Percentiles rank a stretch among this genome's conserved stretches.
phyloP scores from a whole-genome alignment of 2,797 vertebrate species.

The Darevskia mixta region DNA sequence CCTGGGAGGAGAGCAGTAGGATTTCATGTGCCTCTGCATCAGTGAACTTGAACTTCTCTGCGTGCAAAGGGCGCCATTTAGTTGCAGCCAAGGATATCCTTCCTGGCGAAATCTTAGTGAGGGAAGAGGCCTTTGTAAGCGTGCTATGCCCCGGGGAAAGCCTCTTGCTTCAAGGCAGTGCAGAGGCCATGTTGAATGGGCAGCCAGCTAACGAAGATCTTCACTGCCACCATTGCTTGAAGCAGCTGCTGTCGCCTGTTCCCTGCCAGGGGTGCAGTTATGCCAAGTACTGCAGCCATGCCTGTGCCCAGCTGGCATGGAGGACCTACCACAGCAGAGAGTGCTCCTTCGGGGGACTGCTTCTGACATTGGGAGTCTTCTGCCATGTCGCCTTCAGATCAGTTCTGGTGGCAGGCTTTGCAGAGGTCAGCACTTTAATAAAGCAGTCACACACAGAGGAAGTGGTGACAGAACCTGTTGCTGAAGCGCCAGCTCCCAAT shows the following conservation, averaged over 20 bases:
- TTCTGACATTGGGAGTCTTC: constrained; percentile 86
- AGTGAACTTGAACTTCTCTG: constrained; percentile 77
- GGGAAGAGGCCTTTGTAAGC: constrained; percentile 88
- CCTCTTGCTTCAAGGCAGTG: background rate
- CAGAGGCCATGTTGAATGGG: constrained; percentile 56
- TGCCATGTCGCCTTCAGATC: constrained; percentile 89
- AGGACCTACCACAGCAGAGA: constrained; percentile 87
- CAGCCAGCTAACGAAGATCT: constrained; percentile 74
- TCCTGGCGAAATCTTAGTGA: constrained; percentile 86
- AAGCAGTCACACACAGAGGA: constrained; percentile 12
- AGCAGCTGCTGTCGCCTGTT: constrained; percentile 75
- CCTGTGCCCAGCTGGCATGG: constrained; percentile 87
- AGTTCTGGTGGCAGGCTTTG: constrained; percentile 83
- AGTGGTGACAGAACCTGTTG: background rate
- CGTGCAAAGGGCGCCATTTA: constrained; percentile 88
- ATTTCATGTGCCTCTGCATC: constrained; percentile 74
- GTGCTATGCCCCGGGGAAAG: constrained; percentile 84
- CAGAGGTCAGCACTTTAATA: constrained; percentile 69
- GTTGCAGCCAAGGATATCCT: constrained; percentile 82
- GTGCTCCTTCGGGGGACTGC: constrained; percentile 84
- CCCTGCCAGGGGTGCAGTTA: constrained; percentile 90
- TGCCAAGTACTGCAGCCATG: constrained; percentile 86
- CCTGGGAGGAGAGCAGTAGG: constrained; percentile 62
- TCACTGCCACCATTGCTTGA: constrained; percentile 90
- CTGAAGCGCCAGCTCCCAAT: constrained; percentile 12